phyloP scores from a whole-genome alignment of 2,797 vertebrate species.

The Hylomyscus alleni region DNA sequence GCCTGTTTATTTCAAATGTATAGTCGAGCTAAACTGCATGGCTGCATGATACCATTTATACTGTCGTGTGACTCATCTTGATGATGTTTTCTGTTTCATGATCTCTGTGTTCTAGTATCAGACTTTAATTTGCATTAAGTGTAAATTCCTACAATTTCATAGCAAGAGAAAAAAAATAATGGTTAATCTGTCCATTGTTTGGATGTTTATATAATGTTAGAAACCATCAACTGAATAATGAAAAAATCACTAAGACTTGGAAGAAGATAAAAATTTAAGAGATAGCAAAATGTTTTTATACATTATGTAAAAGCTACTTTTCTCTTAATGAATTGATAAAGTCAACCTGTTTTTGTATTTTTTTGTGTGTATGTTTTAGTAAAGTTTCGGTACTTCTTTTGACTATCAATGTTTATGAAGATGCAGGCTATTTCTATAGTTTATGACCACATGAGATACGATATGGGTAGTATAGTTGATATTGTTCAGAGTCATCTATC shows the following conservation, averaged over 20 bases:
- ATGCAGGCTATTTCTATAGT: neutral
- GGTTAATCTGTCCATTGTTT: neutral
- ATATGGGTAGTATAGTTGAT: conserved; percentile 10
- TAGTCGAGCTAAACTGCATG: neutral
- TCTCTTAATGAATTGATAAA: conserved; percentile 42
- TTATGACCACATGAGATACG: conserved; percentile 16
- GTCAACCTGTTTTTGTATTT: neutral
- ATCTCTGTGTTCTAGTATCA: conserved; percentile 28
- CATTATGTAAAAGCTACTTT: conserved; percentile 28
- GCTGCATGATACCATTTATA: neutral
- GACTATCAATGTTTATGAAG: neutral
- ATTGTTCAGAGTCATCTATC: conserved; percentile 8
- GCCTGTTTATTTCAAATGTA: neutral
- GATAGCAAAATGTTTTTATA: neutral
- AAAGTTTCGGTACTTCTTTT: conserved; percentile 47
- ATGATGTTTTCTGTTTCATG: neutral
- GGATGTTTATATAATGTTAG: neutral
- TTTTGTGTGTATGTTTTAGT: neutral
- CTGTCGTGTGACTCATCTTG: neutral
- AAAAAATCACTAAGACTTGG: conserved; percentile 25
- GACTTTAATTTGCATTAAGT: conserved; percentile 15
- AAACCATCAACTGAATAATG: conserved; percentile 14
- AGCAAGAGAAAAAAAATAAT: conserved; percentile 14
- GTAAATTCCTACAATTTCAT: neutral
- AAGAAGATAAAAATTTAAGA: conserved; percentile 27